A percentile compares a stretch with the other conserved stretches of the same genome.
phyloP scores from a whole-genome alignment of 2,113 vertebrate genomes.

The Mormoops blainvillei region DNA sequence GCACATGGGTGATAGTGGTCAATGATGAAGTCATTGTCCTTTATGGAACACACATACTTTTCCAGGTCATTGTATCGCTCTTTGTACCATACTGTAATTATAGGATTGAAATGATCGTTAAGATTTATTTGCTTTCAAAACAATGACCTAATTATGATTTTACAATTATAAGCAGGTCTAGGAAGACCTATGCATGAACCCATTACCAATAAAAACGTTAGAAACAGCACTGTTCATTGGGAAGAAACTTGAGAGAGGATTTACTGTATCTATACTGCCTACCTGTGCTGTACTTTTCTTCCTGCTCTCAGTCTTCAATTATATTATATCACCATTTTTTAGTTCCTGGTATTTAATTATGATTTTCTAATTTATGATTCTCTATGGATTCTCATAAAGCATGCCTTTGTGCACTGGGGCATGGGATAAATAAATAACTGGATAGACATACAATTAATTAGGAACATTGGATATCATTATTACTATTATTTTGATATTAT shows the following conservation, averaged over 20 bases:
- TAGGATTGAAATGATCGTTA: neutral
- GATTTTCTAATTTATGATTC: neutral
- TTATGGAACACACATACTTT: conserved; percentile 73
- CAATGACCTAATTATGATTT: neutral
- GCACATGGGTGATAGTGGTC: conserved; percentile 75
- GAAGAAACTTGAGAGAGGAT: neutral
- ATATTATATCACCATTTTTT: neutral
- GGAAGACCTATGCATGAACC: neutral
- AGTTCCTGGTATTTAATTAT: neutral
- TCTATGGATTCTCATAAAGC: neutral
- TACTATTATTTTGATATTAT: neutral
- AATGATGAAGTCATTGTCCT: conserved; percentile 43
- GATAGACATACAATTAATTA: neutral
- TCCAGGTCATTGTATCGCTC: conserved; percentile 78
- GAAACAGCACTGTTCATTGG: neutral
- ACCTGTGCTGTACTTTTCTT: neutral
- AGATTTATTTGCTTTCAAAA: neutral
- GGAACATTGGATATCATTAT: neutral
- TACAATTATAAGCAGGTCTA: neutral
- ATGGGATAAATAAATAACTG: neutral
- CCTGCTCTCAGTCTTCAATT: neutral
- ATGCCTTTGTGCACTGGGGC: neutral
- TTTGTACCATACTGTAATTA: conserved; percentile 70
- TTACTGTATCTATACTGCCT: neutral
- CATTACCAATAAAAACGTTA: neutral